phyloP scores from a whole-genome alignment of 2,797 vertebrate species.

The Lemur catta region DNA sequence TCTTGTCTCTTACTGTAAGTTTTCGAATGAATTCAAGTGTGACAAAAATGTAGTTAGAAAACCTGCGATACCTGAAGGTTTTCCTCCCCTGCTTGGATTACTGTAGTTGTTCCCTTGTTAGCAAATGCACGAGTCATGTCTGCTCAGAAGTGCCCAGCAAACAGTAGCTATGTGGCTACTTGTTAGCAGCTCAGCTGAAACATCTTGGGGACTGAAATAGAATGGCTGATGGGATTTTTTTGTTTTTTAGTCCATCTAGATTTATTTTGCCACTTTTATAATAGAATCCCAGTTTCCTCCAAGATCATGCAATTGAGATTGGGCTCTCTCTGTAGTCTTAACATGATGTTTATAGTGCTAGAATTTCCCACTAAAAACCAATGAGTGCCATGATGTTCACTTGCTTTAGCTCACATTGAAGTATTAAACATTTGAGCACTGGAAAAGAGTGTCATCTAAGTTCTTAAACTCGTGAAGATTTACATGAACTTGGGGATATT shows the following conservation, averaged over 20 bases:
- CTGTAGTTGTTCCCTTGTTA: neutral
- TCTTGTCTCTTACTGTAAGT: slow-evolving; percentile 78
- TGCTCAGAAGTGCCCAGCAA: neutral
- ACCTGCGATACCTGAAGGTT: slow-evolving; percentile 71
- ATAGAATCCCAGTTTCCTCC: neutral
- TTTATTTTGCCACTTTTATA: slow-evolving; percentile 16
- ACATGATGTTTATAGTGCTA: neutral
- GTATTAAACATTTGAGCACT: neutral
- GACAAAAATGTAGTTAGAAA: slow-evolving; percentile 76
- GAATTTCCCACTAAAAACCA: neutral
- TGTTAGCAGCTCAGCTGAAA: neutral
- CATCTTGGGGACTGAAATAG: neutral
- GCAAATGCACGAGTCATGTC: neutral
- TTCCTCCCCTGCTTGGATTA: slow-evolving; percentile 58
- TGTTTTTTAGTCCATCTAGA: neutral
- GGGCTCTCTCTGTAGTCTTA: slow-evolving; percentile 27
- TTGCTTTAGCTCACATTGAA: neutral
- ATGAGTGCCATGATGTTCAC: neutral
- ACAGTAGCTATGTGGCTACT: neutral
- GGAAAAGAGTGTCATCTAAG: neutral
- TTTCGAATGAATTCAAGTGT: slow-evolving; percentile 78
- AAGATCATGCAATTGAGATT: neutral
- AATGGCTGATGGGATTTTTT: neutral
- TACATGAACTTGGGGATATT: neutral
- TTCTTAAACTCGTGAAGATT: neutral